Evolutionary conservation across 2,888 invertebrate species (phyloP).

Genomic region (Sceliomorpha sp.): DNA sequence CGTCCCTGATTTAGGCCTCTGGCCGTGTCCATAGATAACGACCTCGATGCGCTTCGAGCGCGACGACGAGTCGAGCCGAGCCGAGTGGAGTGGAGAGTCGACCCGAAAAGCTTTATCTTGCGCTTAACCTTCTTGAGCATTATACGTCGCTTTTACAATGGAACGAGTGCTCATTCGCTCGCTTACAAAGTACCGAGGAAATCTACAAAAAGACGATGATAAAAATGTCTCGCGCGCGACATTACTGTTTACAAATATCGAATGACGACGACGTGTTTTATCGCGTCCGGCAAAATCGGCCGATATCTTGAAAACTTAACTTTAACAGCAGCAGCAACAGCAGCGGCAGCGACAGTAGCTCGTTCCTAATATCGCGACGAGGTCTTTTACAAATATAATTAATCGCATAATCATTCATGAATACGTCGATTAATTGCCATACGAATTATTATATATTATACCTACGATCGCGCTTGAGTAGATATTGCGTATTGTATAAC

Average conservation of each 20-base stretch:
- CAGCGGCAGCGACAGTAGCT: too few relatives aligned
- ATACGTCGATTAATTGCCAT: too few relatives aligned
- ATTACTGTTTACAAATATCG: neutral
- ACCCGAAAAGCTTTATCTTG: conserved; percentile 73
- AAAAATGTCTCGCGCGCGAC: conserved; percentile 7
- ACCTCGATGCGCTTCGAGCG: conserved; percentile 68
- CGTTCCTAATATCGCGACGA: too few relatives aligned
- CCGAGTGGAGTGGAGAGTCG: conserved; percentile 65
- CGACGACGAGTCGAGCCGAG: conserved; percentile 55
- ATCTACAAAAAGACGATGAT: conserved; percentile 35
- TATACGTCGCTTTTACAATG: conserved; percentile 42
- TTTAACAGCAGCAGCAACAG: too few relatives aligned
- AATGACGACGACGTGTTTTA: too few relatives aligned
- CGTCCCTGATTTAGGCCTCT: conserved; percentile 74
- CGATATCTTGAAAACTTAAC: too few relatives aligned
- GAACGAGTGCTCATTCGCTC: conserved; percentile 36
- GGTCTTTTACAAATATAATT: too few relatives aligned
- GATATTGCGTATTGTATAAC: too few relatives aligned
- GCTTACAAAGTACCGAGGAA: conserved; percentile 27
- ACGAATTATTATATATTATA: too few relatives aligned
- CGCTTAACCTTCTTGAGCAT: conserved; percentile 60
- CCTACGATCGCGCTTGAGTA: too few relatives aligned
- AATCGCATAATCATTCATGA: too few relatives aligned
- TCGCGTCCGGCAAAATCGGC: too few relatives aligned
- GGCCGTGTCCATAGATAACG: conserved; percentile 73